Percentiles rank a stretch among this genome's conserved stretches.
Conservation (phyloP, 2,888 invertebrate species). For the Drosophila phalerata region DNA sequence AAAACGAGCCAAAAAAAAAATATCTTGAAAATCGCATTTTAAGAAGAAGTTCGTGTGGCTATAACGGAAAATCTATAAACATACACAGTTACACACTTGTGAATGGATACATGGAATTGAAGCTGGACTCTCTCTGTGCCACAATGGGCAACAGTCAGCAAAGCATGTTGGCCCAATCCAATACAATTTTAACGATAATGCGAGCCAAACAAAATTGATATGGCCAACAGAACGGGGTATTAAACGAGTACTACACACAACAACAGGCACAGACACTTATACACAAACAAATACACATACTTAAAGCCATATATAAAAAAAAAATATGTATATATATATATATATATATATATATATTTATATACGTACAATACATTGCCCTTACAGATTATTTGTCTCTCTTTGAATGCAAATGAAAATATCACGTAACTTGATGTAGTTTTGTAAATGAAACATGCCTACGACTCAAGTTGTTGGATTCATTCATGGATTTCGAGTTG, state of each 20-base stretch:
- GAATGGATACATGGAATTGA: slow-evolving; percentile 46
- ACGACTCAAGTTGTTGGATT: not conserved
- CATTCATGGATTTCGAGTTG: not conserved
- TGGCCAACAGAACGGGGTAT: slow-evolving; percentile 60
- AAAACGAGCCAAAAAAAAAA: slow-evolving; percentile 50
- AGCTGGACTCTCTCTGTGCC: slow-evolving; percentile 43
- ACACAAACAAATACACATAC: not conserved
- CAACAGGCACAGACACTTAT: not conserved
- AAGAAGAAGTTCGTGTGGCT: slow-evolving; percentile 80
- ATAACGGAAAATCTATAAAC: slow-evolving; percentile 79
- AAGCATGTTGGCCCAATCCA: slow-evolving; percentile 71
- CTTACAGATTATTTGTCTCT: slow-evolving; percentile 20
- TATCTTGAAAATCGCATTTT: slow-evolving; percentile 83
- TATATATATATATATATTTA: too few relatives aligned
- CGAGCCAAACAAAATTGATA: slow-evolving; percentile 72
- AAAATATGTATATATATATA: too few relatives aligned
- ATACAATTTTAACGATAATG: slow-evolving; percentile 81
- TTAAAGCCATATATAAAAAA: too few relatives aligned
- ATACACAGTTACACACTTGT: slow-evolving; percentile 23
- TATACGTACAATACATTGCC: too few relatives aligned
- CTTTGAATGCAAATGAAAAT: slow-evolving; percentile 35
- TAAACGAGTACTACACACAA: slow-evolving; percentile 26
- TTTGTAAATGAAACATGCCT: slow-evolving; percentile 2
- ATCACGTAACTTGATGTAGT: slow-evolving; percentile 28
- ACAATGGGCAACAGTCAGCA: slow-evolving; percentile 56